Conservation (phyloP, 2,113 vertebrate species). For the Centropus bengalensis region DNA sequence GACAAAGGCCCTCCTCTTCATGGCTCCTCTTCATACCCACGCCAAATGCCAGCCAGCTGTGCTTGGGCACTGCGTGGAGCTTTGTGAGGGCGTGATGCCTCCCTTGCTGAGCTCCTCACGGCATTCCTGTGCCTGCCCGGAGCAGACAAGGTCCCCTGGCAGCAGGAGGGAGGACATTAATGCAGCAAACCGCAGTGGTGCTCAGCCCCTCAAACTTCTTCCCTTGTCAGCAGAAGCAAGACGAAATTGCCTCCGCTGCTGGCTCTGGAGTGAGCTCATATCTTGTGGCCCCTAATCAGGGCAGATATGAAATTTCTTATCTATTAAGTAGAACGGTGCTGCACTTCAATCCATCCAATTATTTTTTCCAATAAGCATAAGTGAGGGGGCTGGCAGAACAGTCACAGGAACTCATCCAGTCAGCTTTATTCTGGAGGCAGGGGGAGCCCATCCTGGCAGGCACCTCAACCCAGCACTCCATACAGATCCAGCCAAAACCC, state of each 20-base stretch:
- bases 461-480: background rate
- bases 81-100: accelerated
- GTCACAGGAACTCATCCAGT: background rate
- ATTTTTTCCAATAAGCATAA: conserved; percentile 53
- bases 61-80: background rate
- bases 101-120: background rate
- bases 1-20: background rate
- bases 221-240: conserved; percentile 44
- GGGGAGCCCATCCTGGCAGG: background rate
- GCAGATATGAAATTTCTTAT: conserved; percentile 68
- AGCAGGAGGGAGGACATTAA: background rate
- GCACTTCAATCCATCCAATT: conserved; percentile 66
- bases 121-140: background rate
- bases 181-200: background rate
- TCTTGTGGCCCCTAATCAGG: conserved; percentile 52
- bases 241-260: conserved; percentile 49
- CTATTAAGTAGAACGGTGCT: conserved; percentile 52
- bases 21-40: background rate
- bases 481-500: background rate
- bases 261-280: background rate
- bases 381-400: background rate
- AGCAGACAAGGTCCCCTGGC: background rate
- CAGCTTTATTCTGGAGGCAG: background rate
- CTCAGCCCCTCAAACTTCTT: background rate
- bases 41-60: background rate